These are phyloP conservation scores for Drosophila suzukii DNA, from an alignment of 1,140 invertebrate species.

Conservation along the genomic window DNA sequence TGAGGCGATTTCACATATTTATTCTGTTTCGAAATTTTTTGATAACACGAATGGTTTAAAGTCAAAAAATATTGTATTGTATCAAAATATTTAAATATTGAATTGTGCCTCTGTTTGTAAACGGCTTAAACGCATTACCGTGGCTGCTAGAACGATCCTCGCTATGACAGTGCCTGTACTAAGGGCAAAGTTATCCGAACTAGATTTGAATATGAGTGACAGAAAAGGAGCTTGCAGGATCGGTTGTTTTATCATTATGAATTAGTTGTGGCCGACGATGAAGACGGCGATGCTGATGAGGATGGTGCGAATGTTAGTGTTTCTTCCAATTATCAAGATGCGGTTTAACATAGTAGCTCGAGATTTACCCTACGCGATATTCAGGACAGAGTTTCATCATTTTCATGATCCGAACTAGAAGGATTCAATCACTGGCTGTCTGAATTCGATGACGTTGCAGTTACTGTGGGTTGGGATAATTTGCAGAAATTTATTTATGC, in stretches of 20 bases:
- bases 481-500: constrained; percentile 1
- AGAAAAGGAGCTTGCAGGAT: constrained; percentile 1
- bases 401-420: not conserved
- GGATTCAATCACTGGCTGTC: not conserved
- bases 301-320: not conserved
- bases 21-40: too few species aligned
- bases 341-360: not conserved
- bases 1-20: too few species aligned
- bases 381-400: not conserved
- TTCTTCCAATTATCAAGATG: not conserved
- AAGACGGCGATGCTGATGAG: not conserved
- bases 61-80: too few species aligned
- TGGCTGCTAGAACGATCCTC: too few species aligned
- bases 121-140: too few species aligned
- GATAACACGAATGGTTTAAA: too few species aligned
- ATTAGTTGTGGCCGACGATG: not conserved
- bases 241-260: not conserved
- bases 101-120: too few species aligned
- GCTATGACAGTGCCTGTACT: too few species aligned
- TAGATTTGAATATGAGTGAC: not conserved
- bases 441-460: not conserved
- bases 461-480: not conserved
- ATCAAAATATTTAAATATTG: too few species aligned
- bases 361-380: not conserved
- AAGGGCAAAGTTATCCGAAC: not conserved